These are phyloP conservation scores for Drosophila sucinea DNA, from an alignment of 1,140 invertebrate species.

Conservation along the genomic window DNA sequence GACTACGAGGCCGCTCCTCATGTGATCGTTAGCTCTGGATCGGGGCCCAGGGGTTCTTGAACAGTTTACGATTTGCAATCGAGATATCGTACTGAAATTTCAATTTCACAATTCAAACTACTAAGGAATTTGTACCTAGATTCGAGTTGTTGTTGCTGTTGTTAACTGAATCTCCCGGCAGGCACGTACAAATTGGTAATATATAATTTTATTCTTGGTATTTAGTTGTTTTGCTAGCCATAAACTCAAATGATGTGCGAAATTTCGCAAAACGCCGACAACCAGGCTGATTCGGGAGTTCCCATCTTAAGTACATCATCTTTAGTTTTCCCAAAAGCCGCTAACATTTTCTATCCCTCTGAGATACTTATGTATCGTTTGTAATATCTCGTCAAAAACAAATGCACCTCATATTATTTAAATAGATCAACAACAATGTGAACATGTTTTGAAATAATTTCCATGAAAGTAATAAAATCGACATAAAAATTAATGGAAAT, in stretches of 20 bases:
- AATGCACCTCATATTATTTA: no score
- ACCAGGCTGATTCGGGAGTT: no score
- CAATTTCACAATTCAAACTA: constrained; percentile 68
- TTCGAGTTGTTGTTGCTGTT: neutral
- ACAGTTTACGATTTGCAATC: constrained; percentile 62
- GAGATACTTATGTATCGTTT: no score
- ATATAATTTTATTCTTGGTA: neutral
- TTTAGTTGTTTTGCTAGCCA: neutral
- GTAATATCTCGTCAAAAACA: no score
- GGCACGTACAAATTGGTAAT: constrained; percentile 7
- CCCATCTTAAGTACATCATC: no score
- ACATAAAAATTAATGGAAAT: neutral
- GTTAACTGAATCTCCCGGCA: constrained; percentile 6
- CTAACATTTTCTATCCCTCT: no score
- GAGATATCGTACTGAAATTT: constrained; percentile 79
- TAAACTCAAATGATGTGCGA: constrained; percentile 1
- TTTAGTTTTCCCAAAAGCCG: no score
- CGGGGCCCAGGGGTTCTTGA: constrained; percentile 7
- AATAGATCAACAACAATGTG: neutral
- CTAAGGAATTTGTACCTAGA: constrained; percentile 41
- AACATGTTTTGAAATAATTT: neutral
- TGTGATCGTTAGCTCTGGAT: neutral
- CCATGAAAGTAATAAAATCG: neutral
- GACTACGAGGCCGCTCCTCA: neutral
- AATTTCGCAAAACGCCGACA: constrained; percentile 1